Percentiles rank a stretch among this genome's conserved stretches.
phyloP scores from a whole-genome alignment of 2,113 vertebrate species.

The Pipra filicauda region DNA sequence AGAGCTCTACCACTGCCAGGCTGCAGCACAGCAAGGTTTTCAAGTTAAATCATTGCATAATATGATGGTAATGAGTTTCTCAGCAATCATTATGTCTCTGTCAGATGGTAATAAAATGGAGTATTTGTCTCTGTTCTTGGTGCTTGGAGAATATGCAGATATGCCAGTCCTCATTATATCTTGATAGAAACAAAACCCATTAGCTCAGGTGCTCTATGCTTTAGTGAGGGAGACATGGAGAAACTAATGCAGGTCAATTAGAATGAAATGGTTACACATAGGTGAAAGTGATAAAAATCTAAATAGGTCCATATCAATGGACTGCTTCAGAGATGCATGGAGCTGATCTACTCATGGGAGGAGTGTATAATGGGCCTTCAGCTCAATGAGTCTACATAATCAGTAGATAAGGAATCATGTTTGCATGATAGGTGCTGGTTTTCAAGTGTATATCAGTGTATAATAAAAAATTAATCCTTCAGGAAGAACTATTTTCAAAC shows the following conservation, averaged over 20 bases:
- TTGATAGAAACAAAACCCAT: slow-evolving; percentile 74
- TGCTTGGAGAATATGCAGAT: slow-evolving; percentile 64
- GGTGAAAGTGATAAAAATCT: slow-evolving; percentile 67
- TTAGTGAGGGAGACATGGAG: slow-evolving; percentile 71
- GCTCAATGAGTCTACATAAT: neutral
- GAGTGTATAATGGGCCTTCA: neutral
- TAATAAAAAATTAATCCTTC: neutral
- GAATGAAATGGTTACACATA: slow-evolving; percentile 61
- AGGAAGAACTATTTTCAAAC: neutral
- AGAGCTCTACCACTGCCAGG: neutral
- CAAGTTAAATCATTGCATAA: slow-evolving; percentile 73
- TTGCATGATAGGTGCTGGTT: neutral
- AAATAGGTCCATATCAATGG: slow-evolving; percentile 35
- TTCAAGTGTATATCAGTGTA: neutral
- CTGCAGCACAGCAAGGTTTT: slow-evolving; percentile 39
- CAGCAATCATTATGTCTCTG: slow-evolving; percentile 74
- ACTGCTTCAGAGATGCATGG: neutral
- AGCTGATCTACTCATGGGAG: neutral
- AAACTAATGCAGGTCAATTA: slow-evolving; percentile 70
- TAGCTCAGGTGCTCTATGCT: slow-evolving; percentile 66
- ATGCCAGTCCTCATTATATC: slow-evolving; percentile 72
- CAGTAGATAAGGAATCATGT: neutral
- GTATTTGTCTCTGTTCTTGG: slow-evolving; percentile 63
- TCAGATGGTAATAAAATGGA: slow-evolving; percentile 73
- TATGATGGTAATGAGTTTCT: slow-evolving; percentile 74